A percentile compares a stretch with the other conserved stretches of the same genome.
Evolutionary conservation across 2,113 vertebrate genomes (phyloP).

Genomic region (Hirundichthys speculiger): DNA sequence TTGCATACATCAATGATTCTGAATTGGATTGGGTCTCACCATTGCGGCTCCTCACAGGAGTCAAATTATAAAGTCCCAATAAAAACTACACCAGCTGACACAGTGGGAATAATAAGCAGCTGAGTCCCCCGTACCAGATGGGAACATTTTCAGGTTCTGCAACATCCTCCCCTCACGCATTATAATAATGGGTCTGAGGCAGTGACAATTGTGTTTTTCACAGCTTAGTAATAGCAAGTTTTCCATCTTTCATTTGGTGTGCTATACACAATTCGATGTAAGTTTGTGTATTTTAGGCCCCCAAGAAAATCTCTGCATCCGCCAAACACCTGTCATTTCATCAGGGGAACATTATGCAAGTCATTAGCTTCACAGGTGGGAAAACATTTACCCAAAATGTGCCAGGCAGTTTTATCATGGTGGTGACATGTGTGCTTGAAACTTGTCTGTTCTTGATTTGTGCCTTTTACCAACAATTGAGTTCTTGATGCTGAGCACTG

Average conservation of each 20-base stretch:
- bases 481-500: slow-evolving; percentile 31
- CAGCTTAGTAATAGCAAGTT: slow-evolving; percentile 11
- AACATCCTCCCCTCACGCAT: slow-evolving; percentile 28
- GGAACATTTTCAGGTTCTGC: slow-evolving; percentile 29
- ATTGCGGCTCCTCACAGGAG: slow-evolving; percentile 56
- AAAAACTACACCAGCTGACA: slow-evolving; percentile 51
- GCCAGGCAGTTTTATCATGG: slow-evolving; percentile 41
- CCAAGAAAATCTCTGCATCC: slow-evolving; percentile 28
- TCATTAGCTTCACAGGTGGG: slow-evolving; percentile 30
- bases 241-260: not conserved
- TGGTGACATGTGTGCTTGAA: slow-evolving; percentile 16
- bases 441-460: slow-evolving; percentile 70
- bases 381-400: slow-evolving; percentile 34
- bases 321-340: slow-evolving; percentile 17
- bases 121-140: slow-evolving; percentile 62
- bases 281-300: not conserved
- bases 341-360: slow-evolving; percentile 62
- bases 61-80: slow-evolving; percentile 60
- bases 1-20: slow-evolving; percentile 36
- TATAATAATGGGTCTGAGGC: slow-evolving; percentile 43
- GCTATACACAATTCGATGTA: too few species aligned
- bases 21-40: slow-evolving; percentile 49
- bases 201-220: slow-evolving; percentile 30
- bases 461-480: slow-evolving; percentile 71
- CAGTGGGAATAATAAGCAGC: slow-evolving; percentile 57